phyloP scores from a whole-genome alignment of 2,113 vertebrate genomes.

The Blennius ocellaris region DNA sequence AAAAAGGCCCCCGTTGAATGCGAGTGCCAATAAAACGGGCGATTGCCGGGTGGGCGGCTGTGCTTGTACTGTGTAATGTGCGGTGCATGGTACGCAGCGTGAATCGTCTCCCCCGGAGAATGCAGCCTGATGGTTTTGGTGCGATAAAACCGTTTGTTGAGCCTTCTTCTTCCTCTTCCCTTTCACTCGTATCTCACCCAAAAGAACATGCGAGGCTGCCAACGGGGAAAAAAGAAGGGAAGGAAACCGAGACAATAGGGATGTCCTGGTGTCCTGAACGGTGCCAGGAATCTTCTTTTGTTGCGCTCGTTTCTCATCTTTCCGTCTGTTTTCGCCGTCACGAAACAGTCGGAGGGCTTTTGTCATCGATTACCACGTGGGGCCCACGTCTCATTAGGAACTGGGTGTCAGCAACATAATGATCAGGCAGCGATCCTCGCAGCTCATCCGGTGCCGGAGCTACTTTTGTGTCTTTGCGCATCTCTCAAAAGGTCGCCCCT shows the following conservation, averaged over 20 bases:
- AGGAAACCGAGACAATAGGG: neutral
- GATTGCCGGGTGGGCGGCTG: no score
- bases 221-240: neutral
- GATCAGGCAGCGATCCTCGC: constrained; percentile 13
- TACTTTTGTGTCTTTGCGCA: constrained; percentile 9
- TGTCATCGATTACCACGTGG: neutral
- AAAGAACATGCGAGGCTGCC: constrained; percentile 4
- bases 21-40: constrained; percentile 30
- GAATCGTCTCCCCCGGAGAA: constrained; percentile 40
- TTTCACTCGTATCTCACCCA: neutral
- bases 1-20: constrained; percentile 30
- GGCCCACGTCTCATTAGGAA: constrained; percentile 17
- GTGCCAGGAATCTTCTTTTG: constrained; percentile 16
- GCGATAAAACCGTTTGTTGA: constrained; percentile 6
- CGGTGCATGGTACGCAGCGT: constrained; percentile 1
- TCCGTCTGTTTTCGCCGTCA: constrained; percentile 5
- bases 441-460: constrained; percentile 4
- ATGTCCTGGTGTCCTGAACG: constrained; percentile 10
- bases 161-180: neutral
- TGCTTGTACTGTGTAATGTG: no score
- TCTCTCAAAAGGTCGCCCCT: constrained; percentile 13
- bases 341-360: constrained; percentile 8
- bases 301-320: constrained; percentile 16
- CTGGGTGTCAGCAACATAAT: neutral
- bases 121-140: constrained; percentile 16